Base-by-base conservation (phyloP, 1,140 invertebrate species). In the Melitaea cinxia region DNA sequence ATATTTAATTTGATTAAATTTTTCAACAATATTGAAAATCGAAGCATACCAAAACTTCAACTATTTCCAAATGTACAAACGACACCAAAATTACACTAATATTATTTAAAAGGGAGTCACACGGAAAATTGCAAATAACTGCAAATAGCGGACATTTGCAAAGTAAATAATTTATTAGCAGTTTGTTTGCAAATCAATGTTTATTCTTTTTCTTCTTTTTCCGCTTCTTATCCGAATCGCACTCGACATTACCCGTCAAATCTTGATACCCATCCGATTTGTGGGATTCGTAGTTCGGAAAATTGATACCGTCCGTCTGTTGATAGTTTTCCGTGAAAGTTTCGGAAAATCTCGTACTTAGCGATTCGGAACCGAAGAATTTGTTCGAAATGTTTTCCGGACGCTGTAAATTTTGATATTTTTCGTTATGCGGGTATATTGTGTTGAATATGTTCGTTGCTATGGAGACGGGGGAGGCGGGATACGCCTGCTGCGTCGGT, bases 381-480 rank as follows among this genome's bases (percentile, higher is more conserved):
- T 82, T 86, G 52, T 78, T 82, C 0, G 74, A 30, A 9, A 86
- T 70, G 4, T 65, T 68, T 30, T 80, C 80, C 2, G 72, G 70
- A 26, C 74, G 70, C 5, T 85, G 82, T 0, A 88, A 52, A 62
- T 85, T 84, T 45, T 86, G 83, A 54, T 89, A 90, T 37, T 82
- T 85, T 1, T 89, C 86, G 28, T 64, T 77, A n/a, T 79, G 75
- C 0, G 88, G 81, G 78, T 89, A 91, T 28, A 91, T 80, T 0
- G 82, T 83, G 70, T 82, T 85, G 4, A 91, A 39, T 1, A 91
- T 87, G 75, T 91, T 91, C n/a, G 86, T 77, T 23, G 89, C 89
- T 42, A 91, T 78, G 19, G 83, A 65, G 42, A 87, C 84, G 5
- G 88, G 86, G 28, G 83, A 74, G 75, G 83, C 75, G 49, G 85